These are phyloP conservation scores for Ciconia nigra DNA, from an alignment of 2,797 vertebrate species.

Conservation along the genomic window DNA sequence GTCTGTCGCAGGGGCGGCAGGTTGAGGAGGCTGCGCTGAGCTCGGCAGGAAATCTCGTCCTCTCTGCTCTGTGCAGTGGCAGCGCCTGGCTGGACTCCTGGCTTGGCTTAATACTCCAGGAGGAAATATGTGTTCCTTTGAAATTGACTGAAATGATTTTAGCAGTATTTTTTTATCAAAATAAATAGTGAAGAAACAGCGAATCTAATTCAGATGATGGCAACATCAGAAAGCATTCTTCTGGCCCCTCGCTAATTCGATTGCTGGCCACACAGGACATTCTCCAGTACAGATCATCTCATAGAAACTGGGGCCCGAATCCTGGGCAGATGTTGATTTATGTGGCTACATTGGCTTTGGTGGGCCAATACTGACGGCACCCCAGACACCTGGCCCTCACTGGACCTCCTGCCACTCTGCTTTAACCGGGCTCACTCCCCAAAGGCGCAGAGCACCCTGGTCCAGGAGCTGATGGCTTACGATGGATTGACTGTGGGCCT, in stretches of 20 bases:
- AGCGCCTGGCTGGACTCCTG: background rate
- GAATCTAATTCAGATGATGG: background rate
- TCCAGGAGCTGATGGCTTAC: background rate
- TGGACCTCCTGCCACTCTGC: background rate
- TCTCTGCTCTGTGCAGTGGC: background rate
- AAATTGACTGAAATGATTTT: background rate
- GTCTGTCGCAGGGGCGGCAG: background rate
- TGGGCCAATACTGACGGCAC: background rate
- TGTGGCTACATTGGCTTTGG: background rate
- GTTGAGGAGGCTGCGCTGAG: background rate
- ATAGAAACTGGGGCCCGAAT: background rate
- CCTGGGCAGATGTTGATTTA: background rate
- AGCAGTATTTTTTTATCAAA: background rate
- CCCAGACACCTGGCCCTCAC: background rate
- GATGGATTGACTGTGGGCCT: background rate
- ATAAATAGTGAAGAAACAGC: background rate
- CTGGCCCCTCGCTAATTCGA: background rate
- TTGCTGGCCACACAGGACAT: background rate
- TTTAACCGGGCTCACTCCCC: background rate
- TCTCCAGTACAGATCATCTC: background rate
- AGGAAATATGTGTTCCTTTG: background rate
- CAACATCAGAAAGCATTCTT: background rate
- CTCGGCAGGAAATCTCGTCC: background rate
- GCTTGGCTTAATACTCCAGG: background rate
- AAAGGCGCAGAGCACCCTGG: background rate